These are phyloP conservation scores for Allygus modestus DNA, from an alignment of 2,888 invertebrate species.

Conservation along the genomic window DNA sequence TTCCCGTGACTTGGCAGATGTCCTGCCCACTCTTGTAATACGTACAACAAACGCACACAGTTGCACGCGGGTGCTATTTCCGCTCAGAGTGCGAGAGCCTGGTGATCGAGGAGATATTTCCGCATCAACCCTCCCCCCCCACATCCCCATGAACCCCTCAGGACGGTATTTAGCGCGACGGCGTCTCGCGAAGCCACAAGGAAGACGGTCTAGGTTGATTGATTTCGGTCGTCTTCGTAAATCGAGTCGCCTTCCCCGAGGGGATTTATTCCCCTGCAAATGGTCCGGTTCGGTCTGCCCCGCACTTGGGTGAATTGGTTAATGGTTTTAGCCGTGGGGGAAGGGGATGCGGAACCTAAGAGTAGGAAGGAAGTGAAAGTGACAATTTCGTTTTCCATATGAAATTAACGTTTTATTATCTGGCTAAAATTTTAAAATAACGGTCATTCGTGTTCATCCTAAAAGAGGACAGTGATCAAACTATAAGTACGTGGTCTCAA, in stretches of 20 bases:
- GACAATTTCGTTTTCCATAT: too few species aligned
- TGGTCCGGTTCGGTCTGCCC: neutral
- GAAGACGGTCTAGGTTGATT: constrained; percentile 16
- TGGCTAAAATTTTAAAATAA: too few species aligned
- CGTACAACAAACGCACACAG: neutral
- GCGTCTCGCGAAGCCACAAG: neutral
- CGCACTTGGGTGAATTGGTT: too few species aligned
- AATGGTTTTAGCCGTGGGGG: too few species aligned
- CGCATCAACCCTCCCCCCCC: neutral
- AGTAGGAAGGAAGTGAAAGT: too few species aligned
- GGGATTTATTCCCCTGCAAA: neutral
- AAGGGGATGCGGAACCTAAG: too few species aligned
- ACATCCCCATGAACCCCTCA: neutral
- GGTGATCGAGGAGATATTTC: neutral
- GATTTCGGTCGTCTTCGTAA: constrained; percentile 12
- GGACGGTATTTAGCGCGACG: constrained; percentile 15
- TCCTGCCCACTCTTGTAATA: too few species aligned
- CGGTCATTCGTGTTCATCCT: too few species aligned
- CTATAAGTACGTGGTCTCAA: too few species aligned
- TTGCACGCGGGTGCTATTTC: neutral
- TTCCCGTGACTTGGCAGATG: too few species aligned
- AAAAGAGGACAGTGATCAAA: too few species aligned
- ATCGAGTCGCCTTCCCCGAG: neutral
- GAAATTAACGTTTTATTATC: too few species aligned
- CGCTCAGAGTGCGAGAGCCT: neutral